Evolutionary conservation across 2,888 invertebrate genomes (phyloP), one percentile per base, ranked within the genome.

Genomic region (Dysmachus trigonus): DNA sequence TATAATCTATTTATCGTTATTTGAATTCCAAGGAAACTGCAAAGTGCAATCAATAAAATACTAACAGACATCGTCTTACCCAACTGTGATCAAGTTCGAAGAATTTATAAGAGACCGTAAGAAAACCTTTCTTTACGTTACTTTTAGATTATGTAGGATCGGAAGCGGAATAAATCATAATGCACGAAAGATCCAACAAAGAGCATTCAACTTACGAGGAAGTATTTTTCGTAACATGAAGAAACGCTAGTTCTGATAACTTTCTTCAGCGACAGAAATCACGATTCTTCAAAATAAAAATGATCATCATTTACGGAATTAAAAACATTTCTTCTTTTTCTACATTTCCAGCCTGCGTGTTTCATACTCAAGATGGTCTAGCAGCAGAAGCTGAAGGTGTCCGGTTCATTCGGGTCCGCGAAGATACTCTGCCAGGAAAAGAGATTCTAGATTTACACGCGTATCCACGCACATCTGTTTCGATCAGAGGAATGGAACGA

Each of bases 341-440:
- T 62, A 7, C 27, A 90, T 89, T 94, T 93, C 10, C 93, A 95
- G 96, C 95, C 91, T 97, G 97, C 91, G 96, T 96, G 90, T 97
- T 97, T 92, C 96, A 96, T 90, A 96, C 97, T 7, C 93, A 94
- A 1, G 91, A 92, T 87, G 92, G 92, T 73, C 88, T 89, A 3
- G 89, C 91, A 4, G 89, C 91, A 1, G 92, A 92, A 89, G 91
- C 91, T 47, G 97, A 97, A 91, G 97, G 97, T 89, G 93, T 97
- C 88, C 94, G 96, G 89, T 97, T 97, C 90, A 96, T 97, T 87
- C 94, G 97, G 88, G 95, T 97, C 88, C 96, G 97, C 6, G 97
- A 97, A 91, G 96, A 96, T 91, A 92, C 96, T 6, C 93, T 93
- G 86, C 94, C 96, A 1, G 97, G 97, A 13, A 95, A 95, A 85